Base-by-base conservation (phyloP, 1,140 invertebrate genomes). In the Hetaerina americana region DNA sequence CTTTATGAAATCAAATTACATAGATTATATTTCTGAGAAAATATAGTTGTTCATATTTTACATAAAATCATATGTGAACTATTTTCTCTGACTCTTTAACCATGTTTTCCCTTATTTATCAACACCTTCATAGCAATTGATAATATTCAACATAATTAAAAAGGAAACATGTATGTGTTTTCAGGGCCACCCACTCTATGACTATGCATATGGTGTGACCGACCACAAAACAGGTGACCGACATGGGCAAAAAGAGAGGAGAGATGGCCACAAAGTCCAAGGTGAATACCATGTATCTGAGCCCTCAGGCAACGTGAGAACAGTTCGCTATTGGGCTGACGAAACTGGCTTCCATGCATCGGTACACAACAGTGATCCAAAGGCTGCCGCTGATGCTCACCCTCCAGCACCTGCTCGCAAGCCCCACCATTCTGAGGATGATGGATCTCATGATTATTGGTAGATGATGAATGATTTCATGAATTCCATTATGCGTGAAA, bases 231-330 rank as follows among this genome's bases (percentile, higher is more conserved):
- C 40, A n/a, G 40, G 40, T 1, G 40, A 57, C 40, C 15, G 40
- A 68, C 72, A 25, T 74, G 82, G 85, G 0, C 87, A 87, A 75
- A 81, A 83, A 67, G 87, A 88, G 75, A 80, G 83, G 26, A 80
- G 86, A 40, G 85, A 87, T 71, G 86, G 87, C 76, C 83, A 80
- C 73, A 78, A 80, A 26, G 84, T 85, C 10, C 84, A 82, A 74
- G 84, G 84, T 31, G 81, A 73, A 18, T 81, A 81, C 72, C 76
- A 76, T 75, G 78, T 79, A 5, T 68, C 76, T 8, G 73, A 78
- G 49, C 77, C 77, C 8, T 73, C 74, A 40, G 76, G 76, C 22
- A 71, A 71, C 18, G 15, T 75, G 12, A 69, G 76, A 8, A 75
- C 72, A 12, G 76, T 77, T 49, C 72, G 74, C 31, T 78, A 77